Evolutionary conservation across 2,888 invertebrate species (phyloP), one percentile per base, ranked within the genome.

Genomic region (Cephus rjabovi): DNA sequence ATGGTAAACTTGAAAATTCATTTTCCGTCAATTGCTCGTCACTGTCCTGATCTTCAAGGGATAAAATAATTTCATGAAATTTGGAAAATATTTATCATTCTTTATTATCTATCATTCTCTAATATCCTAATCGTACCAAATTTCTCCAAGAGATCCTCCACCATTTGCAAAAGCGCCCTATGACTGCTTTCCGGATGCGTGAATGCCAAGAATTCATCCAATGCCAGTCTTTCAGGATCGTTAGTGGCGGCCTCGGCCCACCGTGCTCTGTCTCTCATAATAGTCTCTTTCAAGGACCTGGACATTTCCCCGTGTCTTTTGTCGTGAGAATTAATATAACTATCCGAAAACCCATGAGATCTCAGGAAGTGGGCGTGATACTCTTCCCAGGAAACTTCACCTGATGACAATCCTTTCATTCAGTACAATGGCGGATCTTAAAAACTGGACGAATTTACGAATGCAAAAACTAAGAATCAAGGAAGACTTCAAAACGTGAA

Each of bases 101-200:
- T 11, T 15, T 56, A 56, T 0, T 56, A 56, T 56, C 23, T 11
- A 34, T 76, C 34, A 68, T 75, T 73, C n/a, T 11, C 15, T 76
- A 56, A 56, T 56, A 56, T 56, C 12, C 33, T n/a, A n/a, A 12
- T 81, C 83, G 86, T 90, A 94, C 94, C 95, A 85, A 97, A 95
- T 88, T 95, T 95, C 69, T 95, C 94, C 83, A 96, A 93, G 6
- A 97, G 92, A 87, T 96, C 96, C 83, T 96, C 95, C 4, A 96
- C 96, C 89, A 96, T 93, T 75, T 95, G 90, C 4, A 91, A 77
- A 4, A 91, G 84, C 3, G 90, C 90, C 11, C 90, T 83, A 78
- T 90, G 90, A 82, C 94, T 94, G 75, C 96, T 96, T 91, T 97
- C 97, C 0, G 97, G 97, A 92, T 97, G 97, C 2, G 96, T 94